Percentiles rank a stretch among this genome's conserved stretches.
Evolutionary conservation across 2,888 invertebrate species (phyloP).

Genomic region (Colostygia pectinataria): DNA sequence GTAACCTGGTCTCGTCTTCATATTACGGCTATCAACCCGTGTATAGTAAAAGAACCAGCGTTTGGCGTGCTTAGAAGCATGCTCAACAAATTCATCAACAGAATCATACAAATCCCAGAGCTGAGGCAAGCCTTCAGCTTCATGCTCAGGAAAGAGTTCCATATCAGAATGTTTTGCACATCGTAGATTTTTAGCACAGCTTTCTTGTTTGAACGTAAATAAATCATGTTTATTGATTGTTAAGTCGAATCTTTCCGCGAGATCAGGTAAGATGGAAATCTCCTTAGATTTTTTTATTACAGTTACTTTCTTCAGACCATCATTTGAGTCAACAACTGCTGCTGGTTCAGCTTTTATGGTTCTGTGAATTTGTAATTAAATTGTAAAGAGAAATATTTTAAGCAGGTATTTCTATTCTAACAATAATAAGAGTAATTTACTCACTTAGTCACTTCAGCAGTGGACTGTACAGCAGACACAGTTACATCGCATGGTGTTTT

Average conservation of each 20-base stretch:
- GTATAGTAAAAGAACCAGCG: slow-evolving; percentile 20
- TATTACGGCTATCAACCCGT: slow-evolving; percentile 2
- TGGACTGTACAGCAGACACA: too few relatives aligned
- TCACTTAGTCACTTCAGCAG: too few relatives aligned
- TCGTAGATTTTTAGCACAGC: background rate
- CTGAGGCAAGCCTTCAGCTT: slow-evolving; percentile 7
- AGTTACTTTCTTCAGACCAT: too few relatives aligned
- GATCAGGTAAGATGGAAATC: too few relatives aligned
- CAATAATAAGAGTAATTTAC: too few relatives aligned
- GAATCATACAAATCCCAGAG: slow-evolving; percentile 8
- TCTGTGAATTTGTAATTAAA: too few relatives aligned
- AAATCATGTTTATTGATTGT: background rate
- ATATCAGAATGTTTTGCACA: slow-evolving; percentile 2
- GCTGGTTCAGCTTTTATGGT: background rate
- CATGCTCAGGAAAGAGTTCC: slow-evolving; percentile 8
- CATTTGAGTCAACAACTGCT: background rate
- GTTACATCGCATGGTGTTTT: too few relatives aligned
- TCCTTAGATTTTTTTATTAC: too few relatives aligned
- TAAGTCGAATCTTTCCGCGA: background rate
- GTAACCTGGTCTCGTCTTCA: background rate
- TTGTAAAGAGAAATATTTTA: too few relatives aligned
- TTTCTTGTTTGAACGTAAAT: too few relatives aligned
- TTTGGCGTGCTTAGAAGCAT: slow-evolving; percentile 8
- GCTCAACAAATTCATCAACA: slow-evolving; percentile 4
- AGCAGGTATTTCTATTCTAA: too few relatives aligned